Evolutionary conservation across 1,140 invertebrate species (phyloP), one percentile per base, ranked within the genome.

Genomic region (Drosophila sucinea): DNA sequence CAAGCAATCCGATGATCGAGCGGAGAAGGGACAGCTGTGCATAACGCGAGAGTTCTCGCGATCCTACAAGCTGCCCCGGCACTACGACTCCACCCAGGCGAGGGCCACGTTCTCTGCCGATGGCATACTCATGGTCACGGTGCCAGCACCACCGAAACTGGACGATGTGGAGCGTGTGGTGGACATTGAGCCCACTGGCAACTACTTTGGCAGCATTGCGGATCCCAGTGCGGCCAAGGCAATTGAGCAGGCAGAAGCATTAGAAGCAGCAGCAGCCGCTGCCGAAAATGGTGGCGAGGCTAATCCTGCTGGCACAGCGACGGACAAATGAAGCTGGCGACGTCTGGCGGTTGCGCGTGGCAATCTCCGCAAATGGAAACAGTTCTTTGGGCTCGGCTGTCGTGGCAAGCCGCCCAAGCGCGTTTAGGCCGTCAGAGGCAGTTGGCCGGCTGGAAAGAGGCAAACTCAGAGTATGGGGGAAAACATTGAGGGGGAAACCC

Each of bases 131-230:
- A 90, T 87, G 77, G 84, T 91, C 10, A 90, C 80, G 67, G 90
- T 91, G 70, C 87, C 90, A 62, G 86, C 90, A 78, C 90, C 90
- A 68, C 81, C 84, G 11, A 82, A 87, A 40, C 71, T 91, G 67
- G 90, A 91, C 72, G 90, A 91, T 67, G 90, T 91, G 66, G 90
- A 91, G 72, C 81, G 90, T 11, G 60, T 86, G 67, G 64, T 91
- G 57, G 90, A 91, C 23, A 91, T 91, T 55, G 87, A 89, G 67
- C 67, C 72, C 54, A 90, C 90, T 4, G 90, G 87, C 60, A 84
- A 85, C 23, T 91, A 91, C 38, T 91, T 90, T 68, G 90, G 90
- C 67, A 83, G 90, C 66, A 81, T 77, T 41, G 69, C 86, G 8
- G 85, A 90, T 70, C 79, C 78, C 70, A 74, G 70, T 58, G 84